Conservation (phyloP, 2,888 invertebrate genomes). For the Silvanus unidentatus region DNA sequence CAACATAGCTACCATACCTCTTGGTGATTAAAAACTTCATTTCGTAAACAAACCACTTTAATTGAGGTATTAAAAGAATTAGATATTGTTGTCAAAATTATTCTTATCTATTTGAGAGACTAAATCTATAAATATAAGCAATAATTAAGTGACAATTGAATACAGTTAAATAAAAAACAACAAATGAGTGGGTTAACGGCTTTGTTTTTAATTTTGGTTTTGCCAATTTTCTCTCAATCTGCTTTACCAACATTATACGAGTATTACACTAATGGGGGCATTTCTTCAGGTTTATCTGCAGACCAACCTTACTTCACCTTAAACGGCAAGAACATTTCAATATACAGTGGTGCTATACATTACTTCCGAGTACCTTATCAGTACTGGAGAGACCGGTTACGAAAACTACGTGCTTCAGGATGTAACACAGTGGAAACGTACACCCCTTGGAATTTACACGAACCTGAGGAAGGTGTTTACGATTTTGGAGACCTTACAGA, state of each 20-base stretch:
- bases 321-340: slow-evolving; percentile 43
- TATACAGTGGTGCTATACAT: slow-evolving; percentile 63
- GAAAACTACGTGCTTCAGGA: slow-evolving; percentile 74
- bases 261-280: slow-evolving; percentile 41
- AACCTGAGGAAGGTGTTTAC: slow-evolving; percentile 57
- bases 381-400: slow-evolving; percentile 77
- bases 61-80: no score
- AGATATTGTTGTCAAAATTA: no score
- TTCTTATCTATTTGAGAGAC: no score
- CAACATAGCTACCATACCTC: no score
- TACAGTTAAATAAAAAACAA: no score
- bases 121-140: no score
- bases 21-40: no score
- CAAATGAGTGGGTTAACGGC: no score
- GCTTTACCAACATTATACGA: slow-evolving; percentile 44
- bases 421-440: slow-evolving; percentile 83
- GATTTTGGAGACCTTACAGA: slow-evolving; percentile 53
- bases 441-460: slow-evolving; percentile 86
- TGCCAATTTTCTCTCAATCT: no score
- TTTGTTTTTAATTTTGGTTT: no score
- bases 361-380: slow-evolving; percentile 76
- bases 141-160: no score
- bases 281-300: slow-evolving; percentile 34
- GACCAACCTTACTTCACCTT: slow-evolving; percentile 40
- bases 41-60: no score